Evolutionary conservation across 2,888 invertebrate genomes (phyloP).

Genomic region (Caenorhabditis imperialis): DNA sequence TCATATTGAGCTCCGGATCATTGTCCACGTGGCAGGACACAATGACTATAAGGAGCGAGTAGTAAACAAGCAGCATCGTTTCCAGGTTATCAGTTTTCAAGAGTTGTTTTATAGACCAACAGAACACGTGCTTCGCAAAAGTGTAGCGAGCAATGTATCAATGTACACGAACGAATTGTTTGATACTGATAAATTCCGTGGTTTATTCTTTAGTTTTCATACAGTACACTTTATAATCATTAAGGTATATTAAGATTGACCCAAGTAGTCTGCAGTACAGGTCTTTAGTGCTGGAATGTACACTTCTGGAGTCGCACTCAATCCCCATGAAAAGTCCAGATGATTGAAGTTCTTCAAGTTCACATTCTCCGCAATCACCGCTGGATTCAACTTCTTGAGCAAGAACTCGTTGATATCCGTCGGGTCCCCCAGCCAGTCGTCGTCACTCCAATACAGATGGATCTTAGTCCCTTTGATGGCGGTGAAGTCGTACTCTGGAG

Average conservation of each 20-base stretch:
- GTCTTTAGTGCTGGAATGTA: constrained; percentile 60
- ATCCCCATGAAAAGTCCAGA: constrained; percentile 70
- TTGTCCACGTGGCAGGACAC: constrained; percentile 10
- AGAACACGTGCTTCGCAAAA: too few relatives aligned
- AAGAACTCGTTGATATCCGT: constrained; percentile 59
- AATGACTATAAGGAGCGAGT: not conserved
- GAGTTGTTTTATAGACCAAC: too few relatives aligned
- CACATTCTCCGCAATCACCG: constrained; percentile 41
- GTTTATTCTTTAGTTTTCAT: too few relatives aligned
- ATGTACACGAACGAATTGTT: not conserved
- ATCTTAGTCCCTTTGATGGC: constrained; percentile 45
- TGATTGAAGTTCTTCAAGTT: constrained; percentile 61
- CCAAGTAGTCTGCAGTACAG: constrained; percentile 46
- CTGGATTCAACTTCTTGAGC: constrained; percentile 54
- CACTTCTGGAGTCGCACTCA: constrained; percentile 61
- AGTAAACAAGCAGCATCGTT: constrained; percentile 2
- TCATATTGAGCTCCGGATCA: constrained; percentile 51
- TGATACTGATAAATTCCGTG: too few relatives aligned
- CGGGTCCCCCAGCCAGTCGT: constrained; percentile 68
- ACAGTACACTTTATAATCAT: not conserved
- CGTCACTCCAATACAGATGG: constrained; percentile 68
- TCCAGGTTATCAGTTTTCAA: too few relatives aligned
- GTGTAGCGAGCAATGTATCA: too few relatives aligned
- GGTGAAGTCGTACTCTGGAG: constrained; percentile 65
- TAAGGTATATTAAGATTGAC: constrained; percentile 1